phyloP scores from a whole-genome alignment of 2,888 invertebrate species.

The Malthinus flaveolus region DNA sequence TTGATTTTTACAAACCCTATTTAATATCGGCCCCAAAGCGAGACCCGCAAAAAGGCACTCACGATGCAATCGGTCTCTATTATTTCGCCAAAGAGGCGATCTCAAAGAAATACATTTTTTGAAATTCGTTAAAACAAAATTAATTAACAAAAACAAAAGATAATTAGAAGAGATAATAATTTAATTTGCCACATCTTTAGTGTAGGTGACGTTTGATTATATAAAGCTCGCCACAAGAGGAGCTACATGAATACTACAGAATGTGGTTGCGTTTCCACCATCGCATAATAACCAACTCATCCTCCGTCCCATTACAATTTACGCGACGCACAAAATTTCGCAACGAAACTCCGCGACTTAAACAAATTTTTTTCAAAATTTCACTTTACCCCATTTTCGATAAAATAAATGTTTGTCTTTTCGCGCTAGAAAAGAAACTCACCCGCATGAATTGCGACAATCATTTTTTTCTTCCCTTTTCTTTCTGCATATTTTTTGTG shows the following conservation, averaged over 20 bases:
- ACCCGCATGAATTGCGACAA: conserved; percentile 36
- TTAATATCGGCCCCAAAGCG: not conserved
- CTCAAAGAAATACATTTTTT: too few relatives aligned
- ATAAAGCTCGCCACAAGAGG: conserved; percentile 33
- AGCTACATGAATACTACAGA: conserved; percentile 36
- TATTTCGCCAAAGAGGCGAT: too few relatives aligned
- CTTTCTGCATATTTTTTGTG: conserved; percentile 30
- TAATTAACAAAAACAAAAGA: not conserved
- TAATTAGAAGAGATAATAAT: conserved; percentile 35
- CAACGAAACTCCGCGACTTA: too few relatives aligned
- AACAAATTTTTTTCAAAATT: conserved; percentile 47
- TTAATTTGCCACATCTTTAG: conserved; percentile 43
- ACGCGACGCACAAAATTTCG: conserved; percentile 35
- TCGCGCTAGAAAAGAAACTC: conserved; percentile 28
- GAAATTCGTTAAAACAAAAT: not conserved
- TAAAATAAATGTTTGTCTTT: conserved; percentile 47
- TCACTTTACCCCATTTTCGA: conserved; percentile 50
- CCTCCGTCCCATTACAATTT: not conserved
- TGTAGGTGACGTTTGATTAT: conserved; percentile 39
- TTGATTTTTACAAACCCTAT: conserved; percentile 20
- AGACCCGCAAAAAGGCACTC: not conserved
- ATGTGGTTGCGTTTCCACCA: conserved; percentile 27
- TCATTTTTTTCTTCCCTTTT: conserved; percentile 31
- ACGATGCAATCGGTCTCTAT: too few relatives aligned
- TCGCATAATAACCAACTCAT: conserved; percentile 22